A percentile compares a stretch with the other conserved stretches of the same genome.
phyloP scores from a whole-genome alignment of 2,888 invertebrate species.

The Zaprionus obscuricornis region DNA sequence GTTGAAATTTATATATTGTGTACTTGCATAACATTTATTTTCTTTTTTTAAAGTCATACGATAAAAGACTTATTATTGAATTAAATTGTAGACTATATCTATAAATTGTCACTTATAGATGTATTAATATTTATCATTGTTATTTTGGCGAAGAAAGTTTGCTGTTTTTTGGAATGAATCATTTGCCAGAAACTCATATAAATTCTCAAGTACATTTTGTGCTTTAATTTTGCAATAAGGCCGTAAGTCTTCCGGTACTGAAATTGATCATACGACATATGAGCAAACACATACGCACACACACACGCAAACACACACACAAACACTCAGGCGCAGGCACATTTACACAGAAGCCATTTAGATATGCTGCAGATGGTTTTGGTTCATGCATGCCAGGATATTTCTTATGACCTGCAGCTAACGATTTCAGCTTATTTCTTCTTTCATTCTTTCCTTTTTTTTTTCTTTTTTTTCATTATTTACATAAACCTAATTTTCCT shows the following conservation, averaged over 20 bases:
- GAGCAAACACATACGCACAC: background rate
- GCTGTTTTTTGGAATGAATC: too few species aligned
- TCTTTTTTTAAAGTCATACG: background rate
- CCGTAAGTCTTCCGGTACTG: conserved; percentile 21
- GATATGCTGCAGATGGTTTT: conserved; percentile 12
- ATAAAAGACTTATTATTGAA: background rate
- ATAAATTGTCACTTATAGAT: background rate
- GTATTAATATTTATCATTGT: too few species aligned
- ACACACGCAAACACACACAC: conserved; percentile 1
- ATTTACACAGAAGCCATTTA: too few species aligned
- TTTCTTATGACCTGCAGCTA: conserved; percentile 54
- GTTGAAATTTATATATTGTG: too few species aligned
- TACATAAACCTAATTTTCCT: conserved; percentile 83
- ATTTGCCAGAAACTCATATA: conserved; percentile 3
- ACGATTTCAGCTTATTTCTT: conserved; percentile 11
- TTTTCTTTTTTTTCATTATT: conserved; percentile 74
- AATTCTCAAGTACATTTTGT: conserved; percentile 9
- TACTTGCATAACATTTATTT: too few species aligned
- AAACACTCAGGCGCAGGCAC: too few species aligned
- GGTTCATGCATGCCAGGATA: conserved; percentile 43
- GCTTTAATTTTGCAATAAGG: conserved; percentile 47
- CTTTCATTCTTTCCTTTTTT: conserved; percentile 38
- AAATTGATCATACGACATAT: conserved; percentile 43
- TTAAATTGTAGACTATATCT: too few species aligned
- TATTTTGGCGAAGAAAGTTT: too few species aligned